Evolutionary conservation across 1,140 invertebrate species (phyloP).

Genomic region (Nylanderia fulva): DNA sequence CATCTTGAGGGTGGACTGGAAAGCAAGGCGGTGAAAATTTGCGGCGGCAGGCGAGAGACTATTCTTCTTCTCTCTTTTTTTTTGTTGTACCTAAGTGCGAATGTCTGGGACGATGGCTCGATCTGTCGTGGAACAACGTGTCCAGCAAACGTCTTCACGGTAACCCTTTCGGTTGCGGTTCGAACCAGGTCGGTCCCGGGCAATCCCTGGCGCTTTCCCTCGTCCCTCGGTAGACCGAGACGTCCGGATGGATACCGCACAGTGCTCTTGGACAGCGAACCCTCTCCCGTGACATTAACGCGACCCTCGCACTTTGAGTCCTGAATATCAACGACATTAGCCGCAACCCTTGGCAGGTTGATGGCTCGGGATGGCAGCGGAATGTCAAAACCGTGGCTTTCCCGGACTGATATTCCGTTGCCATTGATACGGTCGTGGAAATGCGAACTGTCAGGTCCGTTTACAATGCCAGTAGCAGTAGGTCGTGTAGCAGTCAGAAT

Average conservation of each 20-base stretch:
- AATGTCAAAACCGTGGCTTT: slow-evolving; percentile 67
- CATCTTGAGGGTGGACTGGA: neutral
- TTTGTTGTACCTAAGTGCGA: neutral
- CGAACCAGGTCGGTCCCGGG: slow-evolving; percentile 12
- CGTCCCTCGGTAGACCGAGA: slow-evolving; percentile 56
- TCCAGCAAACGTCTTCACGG: slow-evolving; percentile 26
- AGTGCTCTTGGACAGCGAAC: slow-evolving; percentile 52
- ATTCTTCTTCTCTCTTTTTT: slow-evolving; percentile 23
- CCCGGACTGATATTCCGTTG: slow-evolving; percentile 24
- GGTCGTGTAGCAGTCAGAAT: too few relatives aligned
- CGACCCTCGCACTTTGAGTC: slow-evolving; percentile 76
- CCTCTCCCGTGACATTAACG: slow-evolving; percentile 75
- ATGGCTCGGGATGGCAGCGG: slow-evolving; percentile 56
- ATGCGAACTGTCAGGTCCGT: slow-evolving; percentile 2
- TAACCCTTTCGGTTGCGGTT: slow-evolving; percentile 67
- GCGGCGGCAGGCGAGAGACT: neutral
- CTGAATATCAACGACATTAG: slow-evolving; percentile 80
- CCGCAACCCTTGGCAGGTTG: slow-evolving; percentile 68
- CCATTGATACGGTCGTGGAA: slow-evolving; percentile 40
- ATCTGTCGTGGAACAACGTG: slow-evolving; percentile 42
- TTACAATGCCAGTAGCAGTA: too few relatives aligned
- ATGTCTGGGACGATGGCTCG: slow-evolving; percentile 3
- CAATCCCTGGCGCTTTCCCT: slow-evolving; percentile 41
- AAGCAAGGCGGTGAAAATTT: slow-evolving; percentile 25
- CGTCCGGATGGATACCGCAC: slow-evolving; percentile 58